phyloP scores from a whole-genome alignment of 2,797 vertebrate species.

The Poecilia velifera region DNA sequence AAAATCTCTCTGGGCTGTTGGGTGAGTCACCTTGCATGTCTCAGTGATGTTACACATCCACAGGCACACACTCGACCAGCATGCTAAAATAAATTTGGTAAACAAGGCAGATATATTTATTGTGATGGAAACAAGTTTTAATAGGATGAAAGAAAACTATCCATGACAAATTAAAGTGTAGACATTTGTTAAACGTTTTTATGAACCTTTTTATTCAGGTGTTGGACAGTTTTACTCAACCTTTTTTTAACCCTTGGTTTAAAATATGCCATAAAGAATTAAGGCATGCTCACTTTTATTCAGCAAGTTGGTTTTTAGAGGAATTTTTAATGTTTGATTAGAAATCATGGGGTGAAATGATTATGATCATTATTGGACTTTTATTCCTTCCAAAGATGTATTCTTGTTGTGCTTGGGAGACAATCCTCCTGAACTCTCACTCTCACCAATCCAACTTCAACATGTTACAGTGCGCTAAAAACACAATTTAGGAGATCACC shows the following conservation, averaged over 20 bases:
- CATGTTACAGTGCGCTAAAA: neutral
- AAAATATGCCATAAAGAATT: neutral
- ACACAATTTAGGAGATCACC: neutral
- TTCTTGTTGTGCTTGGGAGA: neutral
- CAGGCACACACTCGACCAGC: slow-evolving; percentile 32
- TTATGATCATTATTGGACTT: neutral
- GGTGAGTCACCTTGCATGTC: slow-evolving; percentile 71
- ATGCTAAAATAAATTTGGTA: slow-evolving; percentile 44
- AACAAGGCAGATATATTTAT: slow-evolving; percentile 3
- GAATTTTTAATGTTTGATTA: neutral
- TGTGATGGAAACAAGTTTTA: neutral
- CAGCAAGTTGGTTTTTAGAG: neutral
- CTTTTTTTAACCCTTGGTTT: neutral
- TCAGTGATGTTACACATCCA: slow-evolving; percentile 65
- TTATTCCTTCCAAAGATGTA: neutral
- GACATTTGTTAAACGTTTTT: neutral
- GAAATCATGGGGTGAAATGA: neutral
- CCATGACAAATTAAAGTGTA: neutral
- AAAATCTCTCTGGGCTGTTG: slow-evolving; percentile 51
- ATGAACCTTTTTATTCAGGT: neutral
- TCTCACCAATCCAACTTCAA: neutral
- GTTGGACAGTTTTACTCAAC: neutral
- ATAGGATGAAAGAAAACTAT: neutral
- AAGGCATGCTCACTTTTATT: neutral
- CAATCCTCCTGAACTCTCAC: neutral